phyloP scores from a whole-genome alignment of 2,797 vertebrate genomes.

The Brachymystax lenok region DNA sequence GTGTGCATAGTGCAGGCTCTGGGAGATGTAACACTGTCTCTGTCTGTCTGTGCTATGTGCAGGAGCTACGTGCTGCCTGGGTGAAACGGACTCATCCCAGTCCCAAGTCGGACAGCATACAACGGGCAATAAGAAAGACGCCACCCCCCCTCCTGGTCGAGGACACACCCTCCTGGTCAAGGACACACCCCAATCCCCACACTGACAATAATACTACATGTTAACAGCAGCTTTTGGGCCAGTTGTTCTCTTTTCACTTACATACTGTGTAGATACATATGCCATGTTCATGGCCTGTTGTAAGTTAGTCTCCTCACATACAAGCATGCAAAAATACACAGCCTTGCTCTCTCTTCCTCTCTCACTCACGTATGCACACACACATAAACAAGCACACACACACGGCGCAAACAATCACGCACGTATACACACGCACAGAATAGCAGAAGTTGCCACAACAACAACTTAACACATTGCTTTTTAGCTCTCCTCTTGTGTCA shows the following conservation, averaged over 20 bases:
- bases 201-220: slow-evolving; percentile 31
- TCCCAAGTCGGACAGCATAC: slow-evolving; percentile 39
- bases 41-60: too few relatives aligned
- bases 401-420: too few relatives aligned
- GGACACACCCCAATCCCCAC: slow-evolving; percentile 20
- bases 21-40: not conserved
- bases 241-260: not conserved
- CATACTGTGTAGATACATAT: not conserved
- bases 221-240: slow-evolving; percentile 5
- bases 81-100: slow-evolving; percentile 65
- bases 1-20: slow-evolving; percentile 12
- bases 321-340: not conserved
- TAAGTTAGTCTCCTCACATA: not conserved
- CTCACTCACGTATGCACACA: not conserved
- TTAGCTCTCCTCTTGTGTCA: not conserved
- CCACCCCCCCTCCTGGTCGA: slow-evolving; percentile 15
- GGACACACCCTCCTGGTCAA: slow-evolving; percentile 2
- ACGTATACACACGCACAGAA: not conserved
- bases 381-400: not conserved
- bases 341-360: not conserved
- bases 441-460: not conserved
- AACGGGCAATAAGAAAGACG: slow-evolving; percentile 45
- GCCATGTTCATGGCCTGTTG: not conserved
- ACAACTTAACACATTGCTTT: not conserved
- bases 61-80: slow-evolving; percentile 34